Conservation (phyloP, 2,888 invertebrate genomes). For the Drosophila sordidapex region DNA sequence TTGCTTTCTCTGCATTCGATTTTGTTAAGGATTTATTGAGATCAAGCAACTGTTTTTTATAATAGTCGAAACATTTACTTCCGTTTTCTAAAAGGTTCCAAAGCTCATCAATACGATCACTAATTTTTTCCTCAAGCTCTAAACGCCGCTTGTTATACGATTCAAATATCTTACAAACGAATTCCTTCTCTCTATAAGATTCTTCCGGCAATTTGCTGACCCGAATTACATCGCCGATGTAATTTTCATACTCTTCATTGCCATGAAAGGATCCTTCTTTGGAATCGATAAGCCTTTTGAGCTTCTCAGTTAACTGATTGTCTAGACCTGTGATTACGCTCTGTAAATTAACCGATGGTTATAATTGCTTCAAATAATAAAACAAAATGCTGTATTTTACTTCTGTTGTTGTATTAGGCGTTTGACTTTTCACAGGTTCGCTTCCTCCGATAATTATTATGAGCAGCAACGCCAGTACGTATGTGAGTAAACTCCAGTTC, state of each 20-base stretch:
- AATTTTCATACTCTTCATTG: slow-evolving; percentile 5
- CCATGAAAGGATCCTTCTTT: not conserved
- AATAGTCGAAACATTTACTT: slow-evolving; percentile 3
- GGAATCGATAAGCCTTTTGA: not conserved
- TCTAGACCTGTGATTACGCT: accelerated
- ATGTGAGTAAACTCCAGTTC: not conserved
- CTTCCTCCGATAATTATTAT: not conserved
- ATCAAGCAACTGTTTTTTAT: not conserved
- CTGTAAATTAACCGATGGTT: slow-evolving; percentile 1
- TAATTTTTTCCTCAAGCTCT: slow-evolving; percentile 4
- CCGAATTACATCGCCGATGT: not conserved
- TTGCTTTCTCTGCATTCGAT: slow-evolving; percentile 1
- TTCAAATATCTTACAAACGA: not conserved
- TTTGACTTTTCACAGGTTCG: not conserved
- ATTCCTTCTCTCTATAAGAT: not conserved
- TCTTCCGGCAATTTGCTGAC: not conserved
- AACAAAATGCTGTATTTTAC: not conserved
- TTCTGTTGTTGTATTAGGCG: not conserved
- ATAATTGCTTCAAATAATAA: not conserved
- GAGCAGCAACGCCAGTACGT: not conserved
- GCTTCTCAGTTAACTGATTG: too few relatives aligned
- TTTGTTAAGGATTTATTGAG: not conserved
- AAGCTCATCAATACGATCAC: not conserved
- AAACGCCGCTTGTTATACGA: slow-evolving; percentile 12
- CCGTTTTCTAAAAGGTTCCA: not conserved